A percentile compares a stretch with the other conserved stretches of the same genome.
phyloP scores from a whole-genome alignment of 2,888 invertebrate genomes.

The Rhamnusium bicolor region DNA sequence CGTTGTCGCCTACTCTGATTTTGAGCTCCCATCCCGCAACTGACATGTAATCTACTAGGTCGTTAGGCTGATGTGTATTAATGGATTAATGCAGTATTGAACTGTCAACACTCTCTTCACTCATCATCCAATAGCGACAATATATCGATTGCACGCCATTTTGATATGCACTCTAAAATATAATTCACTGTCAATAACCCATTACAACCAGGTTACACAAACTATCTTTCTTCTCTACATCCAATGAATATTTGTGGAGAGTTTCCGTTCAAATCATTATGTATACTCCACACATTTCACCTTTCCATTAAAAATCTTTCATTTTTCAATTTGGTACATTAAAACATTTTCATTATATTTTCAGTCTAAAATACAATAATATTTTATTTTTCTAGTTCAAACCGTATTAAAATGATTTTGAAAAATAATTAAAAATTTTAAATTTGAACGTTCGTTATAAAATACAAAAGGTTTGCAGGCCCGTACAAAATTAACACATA shows the following conservation, averaged over 20 bases:
- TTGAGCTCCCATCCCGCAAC: conserved; percentile 62
- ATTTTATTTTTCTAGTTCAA: too few relatives aligned
- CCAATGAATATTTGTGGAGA: conserved; percentile 21
- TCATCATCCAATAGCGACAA: conserved; percentile 67
- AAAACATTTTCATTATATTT: conserved; percentile 1
- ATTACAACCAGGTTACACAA: conserved; percentile 47
- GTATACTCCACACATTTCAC: conserved; percentile 7
- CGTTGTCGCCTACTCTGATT: conserved; percentile 60
- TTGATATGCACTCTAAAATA: conserved; percentile 60
- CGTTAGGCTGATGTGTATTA: conserved; percentile 70
- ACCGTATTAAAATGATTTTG: too few relatives aligned
- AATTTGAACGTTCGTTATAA: too few relatives aligned
- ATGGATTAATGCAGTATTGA: conserved; percentile 71
- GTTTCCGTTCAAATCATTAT: conserved; percentile 1
- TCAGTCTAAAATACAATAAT: too few relatives aligned
- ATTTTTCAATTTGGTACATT: neutral
- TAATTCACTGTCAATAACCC: conserved; percentile 58
- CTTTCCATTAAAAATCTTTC: conserved; percentile 1
- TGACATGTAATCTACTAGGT: conserved; percentile 64
- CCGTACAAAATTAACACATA: too few relatives aligned
- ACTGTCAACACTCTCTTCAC: conserved; percentile 69
- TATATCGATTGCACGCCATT: conserved; percentile 66
- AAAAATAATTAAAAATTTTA: too few relatives aligned
- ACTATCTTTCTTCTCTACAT: conserved; percentile 15
- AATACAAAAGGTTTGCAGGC: too few relatives aligned